Conservation (phyloP, 2,113 vertebrate genomes). For the Sorex fumeus region DNA sequence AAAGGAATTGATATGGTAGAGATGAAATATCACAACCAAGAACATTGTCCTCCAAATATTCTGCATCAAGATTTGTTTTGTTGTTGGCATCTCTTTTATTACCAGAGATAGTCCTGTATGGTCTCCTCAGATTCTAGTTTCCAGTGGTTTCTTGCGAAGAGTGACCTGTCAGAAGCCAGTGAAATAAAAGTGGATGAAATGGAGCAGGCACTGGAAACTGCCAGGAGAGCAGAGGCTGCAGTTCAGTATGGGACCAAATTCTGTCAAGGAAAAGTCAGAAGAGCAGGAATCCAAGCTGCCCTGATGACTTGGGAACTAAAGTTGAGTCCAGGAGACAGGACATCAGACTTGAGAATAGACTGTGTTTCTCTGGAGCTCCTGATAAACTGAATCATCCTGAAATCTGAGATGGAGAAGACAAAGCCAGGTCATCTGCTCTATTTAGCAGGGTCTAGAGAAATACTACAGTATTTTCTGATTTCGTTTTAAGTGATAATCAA, state of each 20-base stretch:
- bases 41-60: background rate
- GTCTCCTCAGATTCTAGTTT: constrained; percentile 62
- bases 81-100: constrained; percentile 22
- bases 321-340: constrained; percentile 40
- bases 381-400: constrained; percentile 58
- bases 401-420: constrained; percentile 43
- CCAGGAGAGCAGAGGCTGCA: constrained; percentile 63
- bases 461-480: background rate
- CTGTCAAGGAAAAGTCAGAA: constrained; percentile 73
- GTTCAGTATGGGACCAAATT: constrained; percentile 74
- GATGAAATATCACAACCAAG: background rate
- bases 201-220: constrained; percentile 59
- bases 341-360: constrained; percentile 54
- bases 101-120: constrained; percentile 41
- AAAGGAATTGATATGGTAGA: background rate
- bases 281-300: constrained; percentile 67
- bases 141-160: constrained; percentile 61
- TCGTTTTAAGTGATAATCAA: background rate
- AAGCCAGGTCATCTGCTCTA: constrained; percentile 65
- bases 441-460: constrained; percentile 30
- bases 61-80: constrained; percentile 5
- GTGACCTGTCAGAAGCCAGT: constrained; percentile 78
- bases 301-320: constrained; percentile 61
- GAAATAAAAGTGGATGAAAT: constrained; percentile 70
- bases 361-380: background rate